Base-by-base conservation (phyloP, 1,140 invertebrate genomes). In the Latrodectus geometricus region DNA sequence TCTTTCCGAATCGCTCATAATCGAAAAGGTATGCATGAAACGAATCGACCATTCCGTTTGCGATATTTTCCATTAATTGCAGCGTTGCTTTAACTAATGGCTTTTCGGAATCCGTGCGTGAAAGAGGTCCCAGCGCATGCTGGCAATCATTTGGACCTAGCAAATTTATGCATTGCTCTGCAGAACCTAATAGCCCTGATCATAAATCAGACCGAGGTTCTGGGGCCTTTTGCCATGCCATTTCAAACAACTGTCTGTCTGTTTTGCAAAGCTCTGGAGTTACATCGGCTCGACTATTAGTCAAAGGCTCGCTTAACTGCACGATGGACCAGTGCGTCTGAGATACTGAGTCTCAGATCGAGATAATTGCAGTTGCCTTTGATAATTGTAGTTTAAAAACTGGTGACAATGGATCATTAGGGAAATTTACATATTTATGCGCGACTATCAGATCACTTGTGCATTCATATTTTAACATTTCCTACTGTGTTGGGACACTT, bases 71-170 rank as follows among this genome's bases (percentile, higher is more conserved):
- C 52, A 74, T 83, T 83, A 83, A 83, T 83, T 83, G 80, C 69
- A 83, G 80, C 74, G 70, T 83, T 74, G 80, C 80, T 66, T 83
- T 83, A 83, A 83, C 80, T 83, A 83, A 83, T 83, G 80, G 80
- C 80, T 48, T 83, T 83, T 68, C 70, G 70, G 52, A 17, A 68
- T 50, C 56, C 80, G 80, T 83, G 80, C 80, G 80, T 83, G 80
- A 74, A 83, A 49, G 23, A 20, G 23, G n/a, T 50, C 66, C 68
- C 14, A 23, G 23, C 56, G 66, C 68, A 70, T 72, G 49, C 66
- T 68, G 66, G 48, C 54, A 74, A 83, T 83, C 72, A 83, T 83
- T 83, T 83, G 80, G 52, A n/a, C 17, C 52, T 23, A 66, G 70
- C 56, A 74, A 83, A 83, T 83, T 83, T 83, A 83, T 83, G 80